Conservation (phyloP, 2,113 vertebrate species). For the Paradisaea rubra region DNA sequence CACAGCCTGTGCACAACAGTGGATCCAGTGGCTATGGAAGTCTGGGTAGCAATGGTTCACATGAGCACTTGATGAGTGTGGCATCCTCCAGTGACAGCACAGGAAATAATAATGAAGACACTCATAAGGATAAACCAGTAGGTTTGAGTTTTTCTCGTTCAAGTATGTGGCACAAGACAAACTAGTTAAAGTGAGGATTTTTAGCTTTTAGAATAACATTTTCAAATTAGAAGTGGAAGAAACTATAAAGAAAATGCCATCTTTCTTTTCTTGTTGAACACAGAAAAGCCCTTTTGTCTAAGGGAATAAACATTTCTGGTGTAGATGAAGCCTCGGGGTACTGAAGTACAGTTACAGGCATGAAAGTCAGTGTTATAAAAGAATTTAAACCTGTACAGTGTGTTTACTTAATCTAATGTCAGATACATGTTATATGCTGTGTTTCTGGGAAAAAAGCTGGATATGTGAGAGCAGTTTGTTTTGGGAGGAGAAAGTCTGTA, state of each 20-base stretch:
- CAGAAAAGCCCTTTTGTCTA: not conserved
- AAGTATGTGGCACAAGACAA: not conserved
- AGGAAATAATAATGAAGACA: slow-evolving; percentile 76
- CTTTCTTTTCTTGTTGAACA: not conserved
- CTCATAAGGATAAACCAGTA: slow-evolving; percentile 75
- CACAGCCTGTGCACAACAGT: slow-evolving; percentile 88
- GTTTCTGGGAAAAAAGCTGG: not conserved
- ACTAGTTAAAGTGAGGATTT: not conserved
- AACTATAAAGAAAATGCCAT: not conserved
- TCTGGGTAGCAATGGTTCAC: slow-evolving; percentile 90
- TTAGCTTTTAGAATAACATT: not conserved
- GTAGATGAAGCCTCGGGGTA: not conserved
- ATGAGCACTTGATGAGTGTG: slow-evolving; percentile 84
- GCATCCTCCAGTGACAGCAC: slow-evolving; percentile 91
- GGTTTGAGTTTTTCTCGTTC: slow-evolving; percentile 48
- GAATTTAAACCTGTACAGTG: not conserved
- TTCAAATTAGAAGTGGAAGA: not conserved
- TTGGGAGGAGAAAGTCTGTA: not conserved
- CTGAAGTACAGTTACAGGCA: not conserved
- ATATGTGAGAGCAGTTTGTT: not conserved
- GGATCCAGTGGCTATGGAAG: slow-evolving; percentile 94
- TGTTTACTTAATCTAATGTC: not conserved
- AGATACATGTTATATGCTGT: not conserved
- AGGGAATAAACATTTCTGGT: not conserved
- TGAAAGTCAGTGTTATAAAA: not conserved